Evolutionary conservation across 1,140 invertebrate species (phyloP).

Genomic region (Tetramorium parvispinum): DNA sequence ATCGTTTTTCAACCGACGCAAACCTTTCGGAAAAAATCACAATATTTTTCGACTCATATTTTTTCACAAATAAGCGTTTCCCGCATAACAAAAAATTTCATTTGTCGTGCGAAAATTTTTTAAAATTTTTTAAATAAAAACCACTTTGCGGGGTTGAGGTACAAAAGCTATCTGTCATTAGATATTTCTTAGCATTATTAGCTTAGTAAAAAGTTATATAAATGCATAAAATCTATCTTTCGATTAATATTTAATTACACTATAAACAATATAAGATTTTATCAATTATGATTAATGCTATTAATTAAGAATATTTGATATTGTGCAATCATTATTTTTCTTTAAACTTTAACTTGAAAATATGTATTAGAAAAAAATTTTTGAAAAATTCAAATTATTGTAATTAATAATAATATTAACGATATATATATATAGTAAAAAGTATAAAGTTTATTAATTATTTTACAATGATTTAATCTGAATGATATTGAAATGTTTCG

Average conservation of each 20-base stretch:
- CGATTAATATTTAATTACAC: neutral
- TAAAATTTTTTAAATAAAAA: neutral
- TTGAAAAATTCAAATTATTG: neutral
- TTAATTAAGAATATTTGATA: neutral
- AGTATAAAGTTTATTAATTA: neutral
- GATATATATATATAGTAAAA: no score
- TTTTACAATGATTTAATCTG: neutral
- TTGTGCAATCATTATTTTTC: neutral
- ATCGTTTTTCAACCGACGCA: slow-evolving; percentile 10
- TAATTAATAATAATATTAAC: neutral
- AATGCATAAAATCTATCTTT: neutral
- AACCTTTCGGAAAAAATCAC: neutral
- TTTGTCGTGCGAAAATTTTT: neutral
- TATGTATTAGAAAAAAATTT: neutral
- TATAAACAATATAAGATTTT: neutral
- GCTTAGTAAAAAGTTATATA: neutral
- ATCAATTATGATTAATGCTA: neutral
- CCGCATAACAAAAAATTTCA: slow-evolving; percentile 24
- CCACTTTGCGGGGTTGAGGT: neutral
- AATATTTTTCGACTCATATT: slow-evolving; percentile 18
- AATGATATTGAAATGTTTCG: neutral
- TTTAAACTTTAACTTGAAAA: neutral
- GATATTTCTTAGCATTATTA: neutral
- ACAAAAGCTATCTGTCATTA: neutral
- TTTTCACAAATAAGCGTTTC: slow-evolving; percentile 15